Evolutionary conservation across 2,113 vertebrate species (phyloP).

Genomic region (Fukomys damarensis): DNA sequence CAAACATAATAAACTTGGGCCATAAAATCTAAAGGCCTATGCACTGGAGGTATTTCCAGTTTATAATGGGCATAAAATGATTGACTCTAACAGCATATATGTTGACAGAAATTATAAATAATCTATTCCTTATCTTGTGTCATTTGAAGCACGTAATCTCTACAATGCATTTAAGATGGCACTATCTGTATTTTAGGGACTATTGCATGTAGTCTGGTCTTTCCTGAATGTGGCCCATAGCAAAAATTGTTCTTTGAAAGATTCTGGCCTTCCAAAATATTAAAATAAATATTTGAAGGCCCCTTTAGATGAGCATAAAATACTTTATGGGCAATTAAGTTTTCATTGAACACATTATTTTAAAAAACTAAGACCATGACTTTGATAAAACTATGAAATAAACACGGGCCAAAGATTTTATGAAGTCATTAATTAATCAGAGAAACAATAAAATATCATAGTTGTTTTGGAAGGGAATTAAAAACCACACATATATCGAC

Average conservation of each 20-base stretch:
- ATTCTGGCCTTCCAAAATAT: not conserved
- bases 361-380: not conserved
- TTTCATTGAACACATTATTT: slow-evolving; percentile 53
- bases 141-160: not conserved
- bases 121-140: not conserved
- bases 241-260: not conserved
- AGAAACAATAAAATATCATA: not conserved
- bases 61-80: slow-evolving; percentile 6
- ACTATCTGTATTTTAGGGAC: not conserved
- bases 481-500: not conserved
- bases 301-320: not conserved
- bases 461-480: not conserved
- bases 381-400: slow-evolving; percentile 6
- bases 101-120: not conserved
- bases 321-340: slow-evolving; percentile 50
- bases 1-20: not conserved
- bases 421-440: slow-evolving; percentile 16
- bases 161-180: not conserved
- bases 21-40: slow-evolving; percentile 3
- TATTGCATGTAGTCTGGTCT: not conserved
- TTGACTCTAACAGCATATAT: not conserved
- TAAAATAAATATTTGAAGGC: not conserved
- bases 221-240: not conserved
- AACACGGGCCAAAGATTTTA: not conserved
- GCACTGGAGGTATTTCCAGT: not conserved